These are phyloP conservation scores for Zapornia atra DNA, from an alignment of 2,113 vertebrate species.

Conservation along the genomic window DNA sequence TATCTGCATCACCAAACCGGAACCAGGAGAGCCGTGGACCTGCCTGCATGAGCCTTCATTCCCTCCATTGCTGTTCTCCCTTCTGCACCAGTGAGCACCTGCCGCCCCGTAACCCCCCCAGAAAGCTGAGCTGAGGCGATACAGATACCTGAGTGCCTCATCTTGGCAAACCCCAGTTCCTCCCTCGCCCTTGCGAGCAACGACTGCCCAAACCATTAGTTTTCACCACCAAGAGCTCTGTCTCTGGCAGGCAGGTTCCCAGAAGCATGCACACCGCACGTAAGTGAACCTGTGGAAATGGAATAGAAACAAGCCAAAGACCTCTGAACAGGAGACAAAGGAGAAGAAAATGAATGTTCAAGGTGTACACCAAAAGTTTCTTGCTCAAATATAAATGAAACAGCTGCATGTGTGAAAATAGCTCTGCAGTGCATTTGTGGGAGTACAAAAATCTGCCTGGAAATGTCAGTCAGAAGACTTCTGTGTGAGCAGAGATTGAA, in stretches of 20 bases:
- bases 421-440: background rate
- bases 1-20: no score
- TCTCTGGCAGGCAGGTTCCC: background rate
- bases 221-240: background rate
- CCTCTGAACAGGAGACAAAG: background rate
- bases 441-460: background rate
- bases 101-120: background rate
- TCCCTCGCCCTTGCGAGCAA: rapidly evolving
- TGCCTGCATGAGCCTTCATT: background rate
- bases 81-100: background rate
- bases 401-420: background rate
- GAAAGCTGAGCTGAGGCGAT: background rate
- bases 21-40: background rate
- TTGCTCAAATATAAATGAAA: background rate
- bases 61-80: background rate
- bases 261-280: background rate
- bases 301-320: background rate
- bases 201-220: background rate
- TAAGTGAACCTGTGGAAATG: background rate
- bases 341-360: background rate
- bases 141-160: background rate
- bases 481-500: background rate
- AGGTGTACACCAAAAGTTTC: background rate
- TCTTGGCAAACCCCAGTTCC: background rate
- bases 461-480: background rate